phyloP scores from a whole-genome alignment of 2,113 vertebrate species.

The Lophius piscatorius region DNA sequence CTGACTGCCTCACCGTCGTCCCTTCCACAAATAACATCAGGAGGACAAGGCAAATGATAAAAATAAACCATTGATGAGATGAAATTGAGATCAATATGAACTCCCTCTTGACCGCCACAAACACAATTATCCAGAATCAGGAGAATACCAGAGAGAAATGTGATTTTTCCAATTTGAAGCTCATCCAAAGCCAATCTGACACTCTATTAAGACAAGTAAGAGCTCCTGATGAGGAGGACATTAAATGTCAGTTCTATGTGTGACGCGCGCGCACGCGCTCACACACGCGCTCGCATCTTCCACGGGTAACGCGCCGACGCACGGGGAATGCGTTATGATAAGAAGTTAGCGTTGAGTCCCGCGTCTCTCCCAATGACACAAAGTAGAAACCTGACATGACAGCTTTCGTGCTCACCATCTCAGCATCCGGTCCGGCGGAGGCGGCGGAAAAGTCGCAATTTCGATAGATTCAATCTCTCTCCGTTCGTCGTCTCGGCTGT shows the following conservation, averaged over 20 bases:
- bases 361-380: constrained; percentile 13
- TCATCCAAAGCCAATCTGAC: constrained; percentile 7
- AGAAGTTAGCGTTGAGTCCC: constrained; percentile 51
- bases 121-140: background rate
- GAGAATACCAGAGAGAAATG: background rate
- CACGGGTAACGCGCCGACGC: background rate
- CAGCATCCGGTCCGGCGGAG: constrained; percentile 49
- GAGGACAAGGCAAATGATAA: background rate
- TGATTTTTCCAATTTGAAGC: background rate
- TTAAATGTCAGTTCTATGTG: background rate
- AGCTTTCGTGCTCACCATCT: constrained; percentile 65
- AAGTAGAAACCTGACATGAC: constrained; percentile 11
- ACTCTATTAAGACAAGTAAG: constrained; percentile 32
- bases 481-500: constrained; percentile 48
- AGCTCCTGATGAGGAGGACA: background rate
- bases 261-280: too few relatives aligned
- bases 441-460: constrained; percentile 40
- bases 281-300: too few relatives aligned
- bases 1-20: background rate
- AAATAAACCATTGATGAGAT: constrained; percentile 2
- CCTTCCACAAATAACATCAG: background rate
- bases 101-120: constrained; percentile 2
- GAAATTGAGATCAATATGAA: constrained; percentile 15
- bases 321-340: background rate
- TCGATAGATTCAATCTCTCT: constrained; percentile 44